Base-by-base conservation (phyloP, 2,888 invertebrate genomes). In the Charanyca ferruginea region DNA sequence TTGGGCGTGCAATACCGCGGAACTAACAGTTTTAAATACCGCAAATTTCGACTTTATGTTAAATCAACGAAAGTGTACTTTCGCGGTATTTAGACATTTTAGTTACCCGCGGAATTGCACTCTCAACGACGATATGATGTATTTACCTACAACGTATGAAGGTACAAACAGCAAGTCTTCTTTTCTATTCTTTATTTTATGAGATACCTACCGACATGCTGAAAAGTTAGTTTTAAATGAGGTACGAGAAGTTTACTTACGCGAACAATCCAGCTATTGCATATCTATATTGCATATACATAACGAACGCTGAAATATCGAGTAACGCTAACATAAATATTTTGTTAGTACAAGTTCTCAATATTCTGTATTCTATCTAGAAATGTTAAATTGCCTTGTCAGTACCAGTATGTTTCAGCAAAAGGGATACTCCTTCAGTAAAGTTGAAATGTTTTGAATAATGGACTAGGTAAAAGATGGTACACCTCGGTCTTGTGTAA, bases 301-400 rank as follows among this genome's bases (percentile, higher is more conserved):
- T 58, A 63, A 55, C 55, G 49, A 63, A 59, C 22, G 8, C 47
- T 59, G 68, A 45, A 51, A 73, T 73, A 71, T 59, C 32, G 32
- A 42, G 68, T 62, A 54, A 59, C 51, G 58, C 66, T 32, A 25
- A 51, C 20, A 53, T 44, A 48, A 52, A 60, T 69, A 70, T 70
- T 70, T 54, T 71, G 62, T 75, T 75, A 61, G 57, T 54, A 57
- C 22, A 47, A 58, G 51, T 67, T 72, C 45, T 72, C 75, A 66
- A 78, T 69, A 78, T 66, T 74, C 41, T 65, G 42, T 68, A 66
- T 66, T 55, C 49, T 62, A 66, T 64, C 54, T 62, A 60, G 55
- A 71, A 66, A 60, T 65, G 63, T 58, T 69, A 62, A 73, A 78
- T 76, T 73, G 64, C 64, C 66, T 72, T 78, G 79, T 69, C 78